Conservation (phyloP, 2,113 vertebrate genomes). For the Hippocampus barbouri region DNA sequence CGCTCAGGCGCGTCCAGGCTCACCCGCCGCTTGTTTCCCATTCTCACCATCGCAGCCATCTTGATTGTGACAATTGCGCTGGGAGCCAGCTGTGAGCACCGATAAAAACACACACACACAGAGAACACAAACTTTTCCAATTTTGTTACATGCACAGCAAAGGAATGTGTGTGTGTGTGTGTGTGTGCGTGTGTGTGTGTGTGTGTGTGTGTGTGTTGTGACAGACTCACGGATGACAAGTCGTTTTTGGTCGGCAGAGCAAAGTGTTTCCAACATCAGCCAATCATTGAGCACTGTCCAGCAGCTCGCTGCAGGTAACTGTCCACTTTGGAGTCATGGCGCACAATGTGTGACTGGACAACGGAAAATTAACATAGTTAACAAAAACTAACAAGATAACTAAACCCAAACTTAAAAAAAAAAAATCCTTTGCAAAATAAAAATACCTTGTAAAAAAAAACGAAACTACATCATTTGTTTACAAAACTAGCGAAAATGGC, state of each 20-base stretch:
- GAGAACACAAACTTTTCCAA: background rate
- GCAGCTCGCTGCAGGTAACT: constrained; percentile 28
- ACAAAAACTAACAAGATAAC: no score
- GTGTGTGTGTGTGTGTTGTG: background rate
- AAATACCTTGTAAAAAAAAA: no score
- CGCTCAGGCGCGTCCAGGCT: constrained; percentile 25
- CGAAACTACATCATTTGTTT: no score
- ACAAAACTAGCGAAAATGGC: no score
- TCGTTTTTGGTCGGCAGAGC: constrained; percentile 26
- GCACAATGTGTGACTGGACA: background rate
- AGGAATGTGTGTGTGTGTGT: background rate
- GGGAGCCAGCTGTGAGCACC: constrained; percentile 48
- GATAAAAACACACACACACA: background rate
- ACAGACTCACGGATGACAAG: background rate
- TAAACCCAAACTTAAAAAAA: no score
- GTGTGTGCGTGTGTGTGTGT: background rate
- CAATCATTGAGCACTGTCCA: background rate
- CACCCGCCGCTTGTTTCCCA: constrained; percentile 41
- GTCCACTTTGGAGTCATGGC: no score
- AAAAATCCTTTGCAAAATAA: no score
- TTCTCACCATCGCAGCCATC: constrained; percentile 28
- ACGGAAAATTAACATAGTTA: background rate
- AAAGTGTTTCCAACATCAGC: constrained; percentile 27
- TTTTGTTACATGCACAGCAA: background rate
- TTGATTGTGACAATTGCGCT: constrained; percentile 61